Percentiles rank a stretch among this genome's conserved stretches.
Evolutionary conservation across 1,140 invertebrate species (phyloP).

Genomic region (Lethrus apterus): DNA sequence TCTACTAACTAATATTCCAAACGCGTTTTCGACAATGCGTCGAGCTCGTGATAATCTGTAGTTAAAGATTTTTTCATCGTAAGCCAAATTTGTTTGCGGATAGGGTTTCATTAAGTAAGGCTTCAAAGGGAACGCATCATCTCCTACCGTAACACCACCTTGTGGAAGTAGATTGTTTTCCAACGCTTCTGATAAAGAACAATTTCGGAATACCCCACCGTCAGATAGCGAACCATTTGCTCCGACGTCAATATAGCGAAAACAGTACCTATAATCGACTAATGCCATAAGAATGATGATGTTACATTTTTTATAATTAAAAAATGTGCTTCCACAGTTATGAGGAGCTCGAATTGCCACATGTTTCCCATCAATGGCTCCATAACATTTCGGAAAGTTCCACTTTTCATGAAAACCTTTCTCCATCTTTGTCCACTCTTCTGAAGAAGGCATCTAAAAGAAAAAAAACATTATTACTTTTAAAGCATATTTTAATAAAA

Average conservation of each 20-base stretch:
- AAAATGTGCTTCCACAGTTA: too few species aligned
- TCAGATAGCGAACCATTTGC: constrained; percentile 1
- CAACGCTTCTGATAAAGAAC: neutral
- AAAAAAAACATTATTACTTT: too few species aligned
- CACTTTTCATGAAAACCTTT: neutral
- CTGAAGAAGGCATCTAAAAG: too few species aligned
- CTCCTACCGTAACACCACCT: constrained; percentile 17
- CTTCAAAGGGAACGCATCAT: constrained; percentile 5
- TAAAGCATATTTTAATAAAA: too few species aligned
- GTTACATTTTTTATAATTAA: too few species aligned
- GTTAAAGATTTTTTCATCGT: constrained; percentile 29
- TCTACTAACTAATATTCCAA: neutral
- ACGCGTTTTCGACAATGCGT: neutral
- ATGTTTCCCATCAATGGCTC: too few species aligned
- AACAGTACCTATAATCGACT: neutral
- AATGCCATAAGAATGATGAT: too few species aligned
- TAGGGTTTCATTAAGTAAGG: constrained; percentile 9
- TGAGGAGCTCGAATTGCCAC: too few species aligned
- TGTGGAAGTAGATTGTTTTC: neutral
- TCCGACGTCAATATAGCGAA: constrained; percentile 5
- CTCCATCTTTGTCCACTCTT: neutral
- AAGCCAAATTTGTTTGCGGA: constrained; percentile 5
- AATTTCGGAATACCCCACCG: neutral
- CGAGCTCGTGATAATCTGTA: constrained; percentile 30
- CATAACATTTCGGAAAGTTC: neutral